phyloP scores from a whole-genome alignment of 2,888 invertebrate genomes.

The Synergus japonicus region DNA sequence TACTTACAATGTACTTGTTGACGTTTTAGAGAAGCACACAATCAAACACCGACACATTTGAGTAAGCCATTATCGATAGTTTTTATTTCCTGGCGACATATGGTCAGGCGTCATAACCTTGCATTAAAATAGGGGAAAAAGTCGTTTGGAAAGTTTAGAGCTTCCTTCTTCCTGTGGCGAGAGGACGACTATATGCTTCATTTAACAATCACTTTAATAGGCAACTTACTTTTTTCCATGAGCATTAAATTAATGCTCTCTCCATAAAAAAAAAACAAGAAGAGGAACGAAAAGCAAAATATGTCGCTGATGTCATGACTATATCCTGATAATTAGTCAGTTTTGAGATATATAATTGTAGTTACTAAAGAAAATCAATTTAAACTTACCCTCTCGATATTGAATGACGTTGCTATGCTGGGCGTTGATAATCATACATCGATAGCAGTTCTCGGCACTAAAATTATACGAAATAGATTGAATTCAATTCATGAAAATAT shows the following conservation, averaged over 20 bases:
- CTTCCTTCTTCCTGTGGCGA: slow-evolving; percentile 30
- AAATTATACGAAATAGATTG: slow-evolving; percentile 26
- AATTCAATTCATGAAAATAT: not conserved
- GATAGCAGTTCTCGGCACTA: slow-evolving; percentile 75
- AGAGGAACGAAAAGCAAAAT: not conserved
- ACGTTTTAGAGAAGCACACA: slow-evolving; percentile 48
- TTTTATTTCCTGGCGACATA: slow-evolving; percentile 39
- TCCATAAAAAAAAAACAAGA: slow-evolving; percentile 2
- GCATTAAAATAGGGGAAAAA: slow-evolving; percentile 28
- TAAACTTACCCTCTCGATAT: slow-evolving; percentile 80
- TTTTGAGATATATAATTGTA: not conserved
- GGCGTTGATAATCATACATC: slow-evolving; percentile 79
- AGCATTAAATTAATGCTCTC: slow-evolving; percentile 24
- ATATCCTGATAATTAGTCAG: not conserved
- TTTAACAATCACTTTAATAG: slow-evolving; percentile 40
- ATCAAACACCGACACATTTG: slow-evolving; percentile 1
- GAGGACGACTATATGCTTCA: slow-evolving; percentile 22
- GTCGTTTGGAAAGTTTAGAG: slow-evolving; percentile 28
- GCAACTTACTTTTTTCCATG: slow-evolving; percentile 17
- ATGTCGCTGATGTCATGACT: not conserved
- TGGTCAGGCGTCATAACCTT: slow-evolving; percentile 34
- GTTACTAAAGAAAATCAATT: not conserved
- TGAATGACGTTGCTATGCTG: slow-evolving; percentile 80
- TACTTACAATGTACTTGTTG: slow-evolving; percentile 51
- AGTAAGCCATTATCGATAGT: slow-evolving; percentile 27